Conservation (phyloP, 1,140 invertebrate genomes). For the Drosophila albomicans region DNA sequence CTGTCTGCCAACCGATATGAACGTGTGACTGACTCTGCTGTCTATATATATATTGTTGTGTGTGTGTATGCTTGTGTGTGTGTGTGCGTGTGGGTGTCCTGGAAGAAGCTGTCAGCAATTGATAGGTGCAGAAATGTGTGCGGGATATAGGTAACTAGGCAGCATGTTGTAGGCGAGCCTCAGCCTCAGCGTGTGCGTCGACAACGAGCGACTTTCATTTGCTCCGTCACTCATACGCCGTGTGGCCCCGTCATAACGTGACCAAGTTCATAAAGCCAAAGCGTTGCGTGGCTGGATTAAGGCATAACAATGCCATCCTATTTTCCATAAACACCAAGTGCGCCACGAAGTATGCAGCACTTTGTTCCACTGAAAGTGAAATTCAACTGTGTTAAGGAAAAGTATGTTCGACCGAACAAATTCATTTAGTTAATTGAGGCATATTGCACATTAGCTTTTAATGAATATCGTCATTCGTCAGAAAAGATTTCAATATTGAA, state of each 20-base stretch:
- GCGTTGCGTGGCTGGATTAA: constrained; percentile 22
- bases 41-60: background rate
- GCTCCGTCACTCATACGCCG: background rate
- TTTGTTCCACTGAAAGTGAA: background rate
- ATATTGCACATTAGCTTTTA: too few relatives aligned
- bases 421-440: too few relatives aligned
- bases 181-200: constrained; percentile 11
- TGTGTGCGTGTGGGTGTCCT: constrained; percentile 1
- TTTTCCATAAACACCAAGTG: constrained; percentile 1
- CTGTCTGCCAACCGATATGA: constrained; percentile 19
- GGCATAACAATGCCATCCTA: background rate
- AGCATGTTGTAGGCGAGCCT: background rate
- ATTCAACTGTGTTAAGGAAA: background rate
- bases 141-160: constrained; percentile 31
- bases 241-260: background rate
- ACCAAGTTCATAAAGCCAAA: constrained; percentile 4
- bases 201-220: constrained; percentile 10
- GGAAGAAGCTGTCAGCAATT: constrained; percentile 20
- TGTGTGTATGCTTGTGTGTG: constrained; percentile 9
- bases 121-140: constrained; percentile 10
- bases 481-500: too few relatives aligned
- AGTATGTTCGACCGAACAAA: too few relatives aligned
- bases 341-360: constrained; percentile 8
- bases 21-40: too few relatives aligned
- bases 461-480: too few relatives aligned